A percentile compares a stretch with the other conserved stretches of the same genome.
These are phyloP conservation scores for Vimba vimba DNA, from an alignment of 2,113 vertebrate species.

Conservation along the genomic window DNA sequence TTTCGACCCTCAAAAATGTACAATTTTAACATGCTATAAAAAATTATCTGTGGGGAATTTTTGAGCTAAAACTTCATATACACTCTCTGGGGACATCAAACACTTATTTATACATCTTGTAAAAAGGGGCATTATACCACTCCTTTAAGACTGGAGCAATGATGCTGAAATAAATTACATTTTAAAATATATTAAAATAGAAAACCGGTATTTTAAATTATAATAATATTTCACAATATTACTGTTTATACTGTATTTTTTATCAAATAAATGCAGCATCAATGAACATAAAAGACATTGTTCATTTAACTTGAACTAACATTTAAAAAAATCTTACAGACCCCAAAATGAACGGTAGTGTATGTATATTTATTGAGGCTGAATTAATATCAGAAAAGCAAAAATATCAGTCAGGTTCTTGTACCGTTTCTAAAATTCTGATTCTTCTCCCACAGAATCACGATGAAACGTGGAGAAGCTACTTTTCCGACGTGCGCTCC, in stretches of 20 bases:
- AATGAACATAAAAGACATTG: not conserved
- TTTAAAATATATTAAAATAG: not conserved
- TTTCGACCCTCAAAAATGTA: too few relatives aligned
- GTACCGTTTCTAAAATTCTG: too few relatives aligned
- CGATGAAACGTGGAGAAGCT: slow-evolving; percentile 98
- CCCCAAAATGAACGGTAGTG: too few relatives aligned
- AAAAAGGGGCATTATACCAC: too few relatives aligned
- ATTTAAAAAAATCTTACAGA: not conserved
- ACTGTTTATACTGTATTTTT: not conserved
- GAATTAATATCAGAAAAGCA: not conserved
- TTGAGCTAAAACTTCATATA: too few relatives aligned
- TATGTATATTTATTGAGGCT: not conserved
- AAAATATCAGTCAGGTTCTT: not conserved
- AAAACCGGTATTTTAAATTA: not conserved
- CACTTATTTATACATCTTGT: too few relatives aligned
- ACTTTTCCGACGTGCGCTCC: slow-evolving; percentile 95
- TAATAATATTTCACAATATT: not conserved
- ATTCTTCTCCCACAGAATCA: slow-evolving; percentile 82
- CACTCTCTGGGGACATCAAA: too few relatives aligned
- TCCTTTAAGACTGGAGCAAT: too few relatives aligned
- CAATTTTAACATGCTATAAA: too few relatives aligned
- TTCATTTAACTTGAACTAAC: too few relatives aligned
- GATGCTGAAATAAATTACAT: not conserved
- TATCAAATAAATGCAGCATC: not conserved
- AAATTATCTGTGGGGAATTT: too few relatives aligned